These are phyloP conservation scores for Blomia tropicalis DNA, from an alignment of 2,888 invertebrate genomes.

Conservation along the genomic window DNA sequence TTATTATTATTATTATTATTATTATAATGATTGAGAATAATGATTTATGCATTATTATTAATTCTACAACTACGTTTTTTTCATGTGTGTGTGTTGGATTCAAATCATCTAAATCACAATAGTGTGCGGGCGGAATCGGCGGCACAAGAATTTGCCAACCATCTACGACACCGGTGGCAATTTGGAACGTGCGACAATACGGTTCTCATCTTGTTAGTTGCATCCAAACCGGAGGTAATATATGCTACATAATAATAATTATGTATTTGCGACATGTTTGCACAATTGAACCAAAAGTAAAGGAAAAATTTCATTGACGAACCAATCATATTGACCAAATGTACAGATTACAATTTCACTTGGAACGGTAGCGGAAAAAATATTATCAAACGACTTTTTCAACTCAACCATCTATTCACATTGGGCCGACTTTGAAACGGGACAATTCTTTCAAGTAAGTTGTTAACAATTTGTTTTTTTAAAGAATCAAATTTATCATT, in stretches of 20 bases:
- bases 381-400: not conserved
- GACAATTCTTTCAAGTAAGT: not conserved
- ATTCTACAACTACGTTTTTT: not conserved
- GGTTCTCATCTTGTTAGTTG: conserved; percentile 26
- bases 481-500: not conserved
- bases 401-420: not conserved
- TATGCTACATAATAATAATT: too few species aligned
- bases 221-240: too few species aligned
- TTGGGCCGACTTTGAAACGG: not conserved
- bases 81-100: too few species aligned
- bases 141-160: conserved; percentile 21
- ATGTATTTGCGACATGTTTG: too few species aligned
- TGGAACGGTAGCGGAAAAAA: not conserved
- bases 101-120: too few species aligned
- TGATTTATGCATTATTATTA: too few species aligned
- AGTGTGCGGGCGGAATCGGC: not conserved
- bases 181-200: conserved; percentile 28
- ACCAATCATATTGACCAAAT: too few species aligned
- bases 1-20: too few species aligned
- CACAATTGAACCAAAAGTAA: too few species aligned
- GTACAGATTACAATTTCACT: not conserved
- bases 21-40: too few species aligned
- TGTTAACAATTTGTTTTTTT: not conserved
- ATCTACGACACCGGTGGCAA: conserved; percentile 23
- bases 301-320: too few species aligned